These are phyloP conservation scores for Apogon talboti DNA, from an alignment of 2,797 vertebrate genomes.

Conservation along the genomic window DNA sequence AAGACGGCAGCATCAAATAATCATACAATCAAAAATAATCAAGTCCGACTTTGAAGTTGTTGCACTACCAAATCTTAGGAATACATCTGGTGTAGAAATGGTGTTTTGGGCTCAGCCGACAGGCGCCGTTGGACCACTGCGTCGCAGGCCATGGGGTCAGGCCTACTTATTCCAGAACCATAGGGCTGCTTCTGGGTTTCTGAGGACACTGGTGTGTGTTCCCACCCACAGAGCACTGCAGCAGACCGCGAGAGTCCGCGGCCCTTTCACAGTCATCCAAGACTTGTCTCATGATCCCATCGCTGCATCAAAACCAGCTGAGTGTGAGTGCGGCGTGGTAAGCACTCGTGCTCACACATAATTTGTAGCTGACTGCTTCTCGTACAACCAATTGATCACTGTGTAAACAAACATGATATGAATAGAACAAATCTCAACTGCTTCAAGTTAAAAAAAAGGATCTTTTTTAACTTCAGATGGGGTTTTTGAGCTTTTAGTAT, in stretches of 20 bases:
- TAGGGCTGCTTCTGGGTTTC: conserved; percentile 66
- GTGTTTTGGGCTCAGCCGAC: conserved; percentile 77
- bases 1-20: conserved; percentile 85
- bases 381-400: conserved; percentile 67
- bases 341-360: conserved; percentile 75
- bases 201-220: conserved; percentile 76
- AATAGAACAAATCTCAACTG: conserved; percentile 44
- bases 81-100: conserved; percentile 84
- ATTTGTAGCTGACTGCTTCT: conserved; percentile 68
- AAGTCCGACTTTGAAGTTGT: conserved; percentile 84
- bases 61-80: conserved; percentile 80
- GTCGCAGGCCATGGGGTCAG: conserved; percentile 71
- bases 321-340: conserved; percentile 62
- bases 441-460: conserved; percentile 9
- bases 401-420: conserved; percentile 67
- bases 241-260: conserved; percentile 69
- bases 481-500: neutral
- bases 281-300: conserved; percentile 73
- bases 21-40: conserved; percentile 88
- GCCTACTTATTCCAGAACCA: conserved; percentile 63
- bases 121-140: conserved; percentile 82
- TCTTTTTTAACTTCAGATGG: conserved; percentile 7
- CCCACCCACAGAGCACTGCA: conserved; percentile 77
- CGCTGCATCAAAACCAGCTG: conserved; percentile 80
- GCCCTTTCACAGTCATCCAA: conserved; percentile 73